Evolutionary conservation across 2,113 vertebrate genomes (phyloP).

Genomic region (Furnarius figulus): DNA sequence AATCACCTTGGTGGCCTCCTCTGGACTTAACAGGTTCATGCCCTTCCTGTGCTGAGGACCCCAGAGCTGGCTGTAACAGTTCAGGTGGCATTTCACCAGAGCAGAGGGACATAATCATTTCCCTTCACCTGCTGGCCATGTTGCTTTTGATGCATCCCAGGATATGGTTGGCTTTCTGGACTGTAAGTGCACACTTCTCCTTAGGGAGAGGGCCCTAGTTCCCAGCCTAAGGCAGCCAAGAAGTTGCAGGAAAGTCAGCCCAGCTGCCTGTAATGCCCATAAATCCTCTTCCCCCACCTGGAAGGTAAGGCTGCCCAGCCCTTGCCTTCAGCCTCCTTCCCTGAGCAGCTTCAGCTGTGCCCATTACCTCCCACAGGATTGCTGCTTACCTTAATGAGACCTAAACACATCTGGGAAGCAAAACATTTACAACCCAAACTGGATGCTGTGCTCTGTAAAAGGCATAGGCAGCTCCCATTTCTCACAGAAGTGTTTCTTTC

Average conservation of each 20-base stretch:
- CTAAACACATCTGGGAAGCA: background rate
- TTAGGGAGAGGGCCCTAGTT: background rate
- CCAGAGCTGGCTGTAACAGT: background rate
- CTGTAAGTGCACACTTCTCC: background rate
- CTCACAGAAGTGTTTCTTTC: background rate
- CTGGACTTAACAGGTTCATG: background rate
- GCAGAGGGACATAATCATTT: background rate
- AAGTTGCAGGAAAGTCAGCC: background rate
- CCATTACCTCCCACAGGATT: background rate
- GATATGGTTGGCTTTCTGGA: fast-evolving
- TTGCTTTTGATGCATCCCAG: background rate
- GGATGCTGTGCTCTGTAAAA: background rate
- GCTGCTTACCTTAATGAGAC: background rate
- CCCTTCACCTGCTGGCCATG: background rate
- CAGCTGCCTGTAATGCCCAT: background rate
- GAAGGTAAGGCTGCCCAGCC: background rate
- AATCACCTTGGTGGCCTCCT: background rate
- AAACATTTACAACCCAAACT: background rate
- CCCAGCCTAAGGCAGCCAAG: background rate
- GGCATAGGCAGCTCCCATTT: background rate
- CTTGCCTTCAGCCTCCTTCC: background rate
- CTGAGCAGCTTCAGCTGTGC: background rate
- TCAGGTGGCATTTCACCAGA: background rate
- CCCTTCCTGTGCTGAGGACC: background rate
- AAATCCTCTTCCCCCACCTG: background rate